These are phyloP conservation scores for Pluvialis apricaria DNA, from an alignment of 2,113 vertebrate species.

Conservation along the genomic window DNA sequence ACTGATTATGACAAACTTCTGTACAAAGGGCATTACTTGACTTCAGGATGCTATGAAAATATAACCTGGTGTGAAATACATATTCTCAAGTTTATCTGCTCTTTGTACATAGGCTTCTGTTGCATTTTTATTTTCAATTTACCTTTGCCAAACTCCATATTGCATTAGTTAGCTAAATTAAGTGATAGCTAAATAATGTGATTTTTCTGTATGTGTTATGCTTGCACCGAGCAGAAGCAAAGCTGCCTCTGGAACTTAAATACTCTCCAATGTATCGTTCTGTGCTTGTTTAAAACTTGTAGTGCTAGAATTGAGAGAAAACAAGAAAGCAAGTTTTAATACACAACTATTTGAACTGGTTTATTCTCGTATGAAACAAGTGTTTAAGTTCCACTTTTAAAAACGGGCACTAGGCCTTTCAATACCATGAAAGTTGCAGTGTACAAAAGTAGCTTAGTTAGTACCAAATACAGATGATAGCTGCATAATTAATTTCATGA, in stretches of 20 bases:
- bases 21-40: constrained; percentile 26
- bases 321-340: neutral
- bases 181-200: neutral
- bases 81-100: neutral
- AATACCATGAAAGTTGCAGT: neutral
- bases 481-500: neutral
- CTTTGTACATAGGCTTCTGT: neutral
- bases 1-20: neutral
- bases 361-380: neutral
- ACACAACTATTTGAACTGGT: neutral
- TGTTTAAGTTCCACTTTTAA: neutral
- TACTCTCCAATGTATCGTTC: neutral
- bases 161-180: neutral
- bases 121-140: neutral
- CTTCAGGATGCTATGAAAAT: neutral
- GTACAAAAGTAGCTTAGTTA: neutral
- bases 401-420: neutral
- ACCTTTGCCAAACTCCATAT: neutral
- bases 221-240: neutral
- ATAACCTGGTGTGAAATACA: neutral
- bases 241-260: neutral
- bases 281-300: neutral
- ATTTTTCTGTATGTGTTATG: neutral
- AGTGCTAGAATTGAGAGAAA: neutral
- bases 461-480: neutral